phyloP scores from a whole-genome alignment of 2,888 invertebrate species.

The Myathropa florea region DNA sequence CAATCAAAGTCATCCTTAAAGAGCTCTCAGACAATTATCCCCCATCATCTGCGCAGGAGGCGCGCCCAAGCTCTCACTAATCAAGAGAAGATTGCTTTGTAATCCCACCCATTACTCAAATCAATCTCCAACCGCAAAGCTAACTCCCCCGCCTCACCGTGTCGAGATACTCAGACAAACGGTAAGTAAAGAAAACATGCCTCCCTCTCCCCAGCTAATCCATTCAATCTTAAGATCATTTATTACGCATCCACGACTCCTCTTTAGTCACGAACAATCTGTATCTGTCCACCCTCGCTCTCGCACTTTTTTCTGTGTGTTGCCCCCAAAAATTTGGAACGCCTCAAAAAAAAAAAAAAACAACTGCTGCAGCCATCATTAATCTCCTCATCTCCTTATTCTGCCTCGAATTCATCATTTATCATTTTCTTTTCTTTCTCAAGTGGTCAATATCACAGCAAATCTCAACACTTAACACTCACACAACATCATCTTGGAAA shows the following conservation, averaged over 20 bases:
- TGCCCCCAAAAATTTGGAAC: conserved; percentile 12
- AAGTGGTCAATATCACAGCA: conserved; percentile 70
- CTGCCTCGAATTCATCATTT: conserved; percentile 62
- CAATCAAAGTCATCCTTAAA: not conserved
- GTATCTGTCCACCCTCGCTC: conserved; percentile 4
- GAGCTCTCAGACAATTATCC: not conserved
- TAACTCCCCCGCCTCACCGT: not conserved
- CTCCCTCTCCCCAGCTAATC: conserved; percentile 1
- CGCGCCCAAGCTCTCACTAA: not conserved
- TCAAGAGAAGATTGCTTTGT: not conserved
- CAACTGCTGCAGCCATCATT: conserved; percentile 36
- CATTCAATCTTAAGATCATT: conserved; percentile 34
- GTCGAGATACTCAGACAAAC: not conserved
- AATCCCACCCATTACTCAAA: not conserved
- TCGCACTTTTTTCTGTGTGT: not conserved
- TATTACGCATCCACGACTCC: conserved; percentile 21
- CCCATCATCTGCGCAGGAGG: not conserved
- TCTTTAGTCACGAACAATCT: conserved; percentile 46
- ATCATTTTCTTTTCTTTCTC: conserved; percentile 65
- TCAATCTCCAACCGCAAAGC: not conserved
- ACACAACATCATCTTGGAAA: conserved; percentile 69
- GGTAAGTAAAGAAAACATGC: not conserved
- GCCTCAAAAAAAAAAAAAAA: conserved; percentile 19
- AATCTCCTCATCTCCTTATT: conserved; percentile 44
- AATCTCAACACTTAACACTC: conserved; percentile 68